A percentile compares a stretch with the other conserved stretches of the same genome.
Evolutionary conservation across 2,888 invertebrate genomes (phyloP).

Genomic region (Auanema freiburgensis): DNA sequence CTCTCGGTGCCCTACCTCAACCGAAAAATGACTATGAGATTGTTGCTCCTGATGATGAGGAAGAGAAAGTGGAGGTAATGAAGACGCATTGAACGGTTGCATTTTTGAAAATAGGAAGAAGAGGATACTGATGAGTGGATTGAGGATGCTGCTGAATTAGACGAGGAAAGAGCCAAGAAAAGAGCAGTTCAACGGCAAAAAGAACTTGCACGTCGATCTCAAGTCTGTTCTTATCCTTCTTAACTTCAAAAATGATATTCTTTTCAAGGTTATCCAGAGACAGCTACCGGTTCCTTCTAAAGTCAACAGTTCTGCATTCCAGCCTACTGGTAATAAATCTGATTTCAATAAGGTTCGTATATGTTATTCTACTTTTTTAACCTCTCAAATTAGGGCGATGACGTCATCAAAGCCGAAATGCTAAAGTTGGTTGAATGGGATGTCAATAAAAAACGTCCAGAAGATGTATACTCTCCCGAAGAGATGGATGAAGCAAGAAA

Average conservation of each 20-base stretch:
- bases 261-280: conserved; percentile 50
- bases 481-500: conserved; percentile 45
- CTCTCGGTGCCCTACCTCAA: conserved; percentile 80
- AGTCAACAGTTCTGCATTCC: conserved; percentile 49
- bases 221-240: conserved; percentile 72
- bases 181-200: conserved; percentile 60
- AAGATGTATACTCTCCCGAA: conserved; percentile 38
- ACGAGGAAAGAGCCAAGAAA: conserved; percentile 63
- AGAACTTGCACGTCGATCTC: conserved; percentile 48
- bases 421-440: conserved; percentile 57
- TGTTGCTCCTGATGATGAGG: conserved; percentile 83
- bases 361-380: conserved; percentile 1
- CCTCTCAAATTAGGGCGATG: conserved; percentile 50
- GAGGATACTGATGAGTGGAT: conserved; percentile 45
- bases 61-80: conserved; percentile 13
- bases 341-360: conserved; percentile 44
- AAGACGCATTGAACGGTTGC: neutral
- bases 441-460: conserved; percentile 47
- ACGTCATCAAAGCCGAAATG: conserved; percentile 68
- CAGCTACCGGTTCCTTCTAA: conserved; percentile 55
- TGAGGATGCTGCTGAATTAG: conserved; percentile 61
- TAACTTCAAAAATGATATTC: neutral
- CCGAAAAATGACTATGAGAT: conserved; percentile 96
- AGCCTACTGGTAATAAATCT: conserved; percentile 35
- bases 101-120: conserved; percentile 7